These are phyloP conservation scores for Halcyon smyrnensis DNA, from an alignment of 2,797 vertebrate genomes.

Conservation along the genomic window DNA sequence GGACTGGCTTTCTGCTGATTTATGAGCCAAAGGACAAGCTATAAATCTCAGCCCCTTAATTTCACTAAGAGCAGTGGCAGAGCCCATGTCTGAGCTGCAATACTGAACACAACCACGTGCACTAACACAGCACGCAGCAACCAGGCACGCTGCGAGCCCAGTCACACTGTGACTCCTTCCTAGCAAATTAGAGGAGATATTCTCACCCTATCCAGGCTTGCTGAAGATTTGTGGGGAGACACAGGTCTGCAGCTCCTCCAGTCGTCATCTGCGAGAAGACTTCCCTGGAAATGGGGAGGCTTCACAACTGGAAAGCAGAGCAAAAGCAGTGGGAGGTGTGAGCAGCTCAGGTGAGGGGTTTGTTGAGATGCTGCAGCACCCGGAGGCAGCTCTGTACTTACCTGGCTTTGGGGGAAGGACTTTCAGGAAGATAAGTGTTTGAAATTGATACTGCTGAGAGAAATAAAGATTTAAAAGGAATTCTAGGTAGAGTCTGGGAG, in stretches of 20 bases:
- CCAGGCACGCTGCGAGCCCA: not conserved
- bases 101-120: accelerated
- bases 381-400: not conserved
- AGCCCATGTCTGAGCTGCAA: not conserved
- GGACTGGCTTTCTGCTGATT: not conserved
- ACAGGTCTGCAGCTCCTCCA: not conserved
- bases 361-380: not conserved
- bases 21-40: not conserved
- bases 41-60: not conserved
- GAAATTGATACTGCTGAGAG: not conserved
- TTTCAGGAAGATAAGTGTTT: not conserved
- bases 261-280: accelerated
- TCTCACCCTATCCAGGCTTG: not conserved
- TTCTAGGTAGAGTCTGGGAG: not conserved
- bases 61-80: not conserved
- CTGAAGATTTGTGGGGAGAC: not conserved
- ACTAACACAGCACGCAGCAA: accelerated
- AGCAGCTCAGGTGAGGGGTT: not conserved
- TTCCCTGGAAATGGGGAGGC: accelerated
- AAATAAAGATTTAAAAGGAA: not conserved
- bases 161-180: not conserved
- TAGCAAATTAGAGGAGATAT: not conserved
- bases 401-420: not conserved
- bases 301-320: accelerated
- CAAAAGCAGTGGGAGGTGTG: accelerated